phyloP scores from a whole-genome alignment of 2,888 invertebrate species.

The Helleia helle region DNA sequence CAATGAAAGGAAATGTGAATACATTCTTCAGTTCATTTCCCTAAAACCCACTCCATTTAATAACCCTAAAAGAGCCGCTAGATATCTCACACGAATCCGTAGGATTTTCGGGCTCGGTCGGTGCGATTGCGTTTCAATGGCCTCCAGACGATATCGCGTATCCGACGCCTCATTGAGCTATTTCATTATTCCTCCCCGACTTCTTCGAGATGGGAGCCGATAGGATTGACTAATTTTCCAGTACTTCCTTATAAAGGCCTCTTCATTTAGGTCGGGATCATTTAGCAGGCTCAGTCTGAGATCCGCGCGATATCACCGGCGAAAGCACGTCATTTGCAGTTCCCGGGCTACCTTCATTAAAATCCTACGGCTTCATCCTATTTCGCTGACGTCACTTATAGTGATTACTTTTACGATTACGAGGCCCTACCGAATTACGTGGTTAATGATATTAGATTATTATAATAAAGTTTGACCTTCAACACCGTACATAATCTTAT shows the following conservation, averaged over 20 bases:
- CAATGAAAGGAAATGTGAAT: constrained; percentile 41
- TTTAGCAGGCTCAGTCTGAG: constrained; percentile 54
- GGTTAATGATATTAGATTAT: neutral
- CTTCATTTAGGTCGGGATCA: constrained; percentile 53
- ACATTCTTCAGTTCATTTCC: constrained; percentile 61
- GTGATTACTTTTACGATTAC: constrained; percentile 5
- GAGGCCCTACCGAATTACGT: neutral
- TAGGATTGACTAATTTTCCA: constrained; percentile 67
- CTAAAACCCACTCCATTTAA: constrained; percentile 69
- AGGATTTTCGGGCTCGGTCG: constrained; percentile 52
- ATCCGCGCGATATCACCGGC: constrained; percentile 45
- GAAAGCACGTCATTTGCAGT: constrained; percentile 61
- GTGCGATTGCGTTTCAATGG: constrained; percentile 42
- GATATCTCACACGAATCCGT: constrained; percentile 64
- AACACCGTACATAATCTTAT: too few relatives aligned
- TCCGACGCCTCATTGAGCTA: constrained; percentile 53
- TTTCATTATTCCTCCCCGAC: constrained; percentile 63
- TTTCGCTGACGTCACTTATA: constrained; percentile 28
- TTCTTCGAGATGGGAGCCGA: constrained; percentile 49
- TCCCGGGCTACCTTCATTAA: constrained; percentile 33
- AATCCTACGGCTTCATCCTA: constrained; percentile 35
- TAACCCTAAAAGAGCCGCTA: constrained; percentile 61
- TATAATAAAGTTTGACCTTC: neutral
- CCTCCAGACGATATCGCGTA: constrained; percentile 44
- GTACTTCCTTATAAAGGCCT: constrained; percentile 47